phyloP scores from a whole-genome alignment of 2,797 vertebrate genomes.

The Diglossa cyanea region DNA sequence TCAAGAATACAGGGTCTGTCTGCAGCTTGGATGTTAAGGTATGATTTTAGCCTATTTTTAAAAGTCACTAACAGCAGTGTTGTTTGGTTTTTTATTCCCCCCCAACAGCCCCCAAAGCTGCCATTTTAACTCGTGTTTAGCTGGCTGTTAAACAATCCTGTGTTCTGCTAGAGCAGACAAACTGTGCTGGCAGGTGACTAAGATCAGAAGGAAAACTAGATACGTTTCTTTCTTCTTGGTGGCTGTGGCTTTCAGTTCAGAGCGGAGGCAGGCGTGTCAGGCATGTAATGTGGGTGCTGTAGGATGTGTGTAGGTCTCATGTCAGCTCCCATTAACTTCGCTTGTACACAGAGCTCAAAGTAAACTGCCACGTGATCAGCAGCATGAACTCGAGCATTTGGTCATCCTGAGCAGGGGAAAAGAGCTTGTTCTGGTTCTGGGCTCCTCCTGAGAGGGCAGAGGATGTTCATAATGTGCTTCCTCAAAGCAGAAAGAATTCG shows the following conservation, averaged over 20 bases:
- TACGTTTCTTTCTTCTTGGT: not conserved
- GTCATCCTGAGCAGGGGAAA: not conserved
- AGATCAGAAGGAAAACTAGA: constrained; percentile 16
- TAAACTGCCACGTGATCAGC: not conserved
- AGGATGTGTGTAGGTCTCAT: not conserved
- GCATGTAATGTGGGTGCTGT: not conserved
- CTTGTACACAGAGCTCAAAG: not conserved
- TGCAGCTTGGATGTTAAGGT: not conserved
- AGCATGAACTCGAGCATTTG: not conserved
- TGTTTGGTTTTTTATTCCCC: not conserved
- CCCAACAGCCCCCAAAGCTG: not conserved
- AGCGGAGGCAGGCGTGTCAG: not conserved
- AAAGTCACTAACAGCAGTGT: not conserved
- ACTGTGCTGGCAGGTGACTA: not conserved
- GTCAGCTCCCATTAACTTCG: not conserved
- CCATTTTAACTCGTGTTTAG: not conserved
- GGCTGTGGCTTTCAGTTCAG: constrained; percentile 19
- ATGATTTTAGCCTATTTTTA: not conserved
- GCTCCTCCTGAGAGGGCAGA: not conserved
- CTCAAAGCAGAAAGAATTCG: not conserved
- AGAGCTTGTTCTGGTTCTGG: not conserved
- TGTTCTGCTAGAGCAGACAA: not conserved
- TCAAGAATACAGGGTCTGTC: not conserved
- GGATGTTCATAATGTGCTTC: fast-evolving
- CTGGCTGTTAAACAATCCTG: not conserved